Evolutionary conservation across 2,113 vertebrate species (phyloP).

Genomic region (Psilopogon haemacephalus): DNA sequence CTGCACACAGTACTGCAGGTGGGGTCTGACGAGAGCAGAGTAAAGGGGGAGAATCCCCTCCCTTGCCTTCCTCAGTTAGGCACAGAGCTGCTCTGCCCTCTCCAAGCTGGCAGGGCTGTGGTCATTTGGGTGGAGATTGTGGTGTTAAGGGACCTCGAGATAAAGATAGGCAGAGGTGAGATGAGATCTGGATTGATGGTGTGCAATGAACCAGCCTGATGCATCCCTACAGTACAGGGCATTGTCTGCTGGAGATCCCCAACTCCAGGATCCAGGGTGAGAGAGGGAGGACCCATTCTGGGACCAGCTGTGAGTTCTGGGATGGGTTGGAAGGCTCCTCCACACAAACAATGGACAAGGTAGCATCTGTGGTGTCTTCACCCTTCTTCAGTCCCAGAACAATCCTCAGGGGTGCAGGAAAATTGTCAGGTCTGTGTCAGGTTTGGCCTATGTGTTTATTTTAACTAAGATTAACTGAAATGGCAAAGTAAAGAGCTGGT

Average conservation of each 20-base stretch:
- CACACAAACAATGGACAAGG: background rate
- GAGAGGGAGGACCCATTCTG: background rate
- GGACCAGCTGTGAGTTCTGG: background rate
- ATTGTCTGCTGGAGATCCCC: background rate
- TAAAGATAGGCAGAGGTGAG: background rate
- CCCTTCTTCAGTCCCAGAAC: background rate
- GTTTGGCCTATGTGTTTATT: background rate
- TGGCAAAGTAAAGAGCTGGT: background rate
- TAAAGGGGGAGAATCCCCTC: too few relatives aligned
- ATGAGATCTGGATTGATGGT: background rate
- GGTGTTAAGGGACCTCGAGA: background rate
- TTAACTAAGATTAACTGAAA: background rate
- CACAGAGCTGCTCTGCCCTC: background rate
- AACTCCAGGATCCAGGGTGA: rapidly evolving
- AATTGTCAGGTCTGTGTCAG: background rate
- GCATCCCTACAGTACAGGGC: background rate
- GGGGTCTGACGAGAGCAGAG: too few relatives aligned
- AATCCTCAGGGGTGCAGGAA: background rate
- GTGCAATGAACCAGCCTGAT: background rate
- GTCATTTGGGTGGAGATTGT: background rate
- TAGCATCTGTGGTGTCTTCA: background rate
- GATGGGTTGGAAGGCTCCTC: background rate
- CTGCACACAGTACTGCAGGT: too few relatives aligned
- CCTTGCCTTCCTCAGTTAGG: background rate
- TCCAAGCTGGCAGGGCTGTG: background rate